Conservation (phyloP, 2,797 vertebrate species). For the Lophotriccus pileatus region DNA sequence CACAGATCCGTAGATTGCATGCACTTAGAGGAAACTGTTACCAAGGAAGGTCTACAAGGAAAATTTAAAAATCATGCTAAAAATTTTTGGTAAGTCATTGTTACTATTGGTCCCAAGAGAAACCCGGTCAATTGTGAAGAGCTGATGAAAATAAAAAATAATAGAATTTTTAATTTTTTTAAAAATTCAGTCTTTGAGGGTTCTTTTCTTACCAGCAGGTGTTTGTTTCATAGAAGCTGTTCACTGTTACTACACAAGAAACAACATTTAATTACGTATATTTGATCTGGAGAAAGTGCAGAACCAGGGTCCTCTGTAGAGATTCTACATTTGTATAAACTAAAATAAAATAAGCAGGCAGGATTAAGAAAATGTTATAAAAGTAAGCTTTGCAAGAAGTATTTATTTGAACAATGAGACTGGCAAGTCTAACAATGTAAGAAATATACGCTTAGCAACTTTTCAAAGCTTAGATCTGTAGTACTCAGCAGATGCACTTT, state of each 20-base stretch:
- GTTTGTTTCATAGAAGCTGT: neutral
- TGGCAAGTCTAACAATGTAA: conserved; percentile 4
- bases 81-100: neutral
- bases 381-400: conserved; percentile 37
- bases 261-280: neutral
- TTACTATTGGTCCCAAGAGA: neutral
- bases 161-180: neutral
- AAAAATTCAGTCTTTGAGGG: neutral
- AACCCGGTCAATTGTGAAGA: neutral
- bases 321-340: conserved; percentile 29
- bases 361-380: conserved; percentile 50
- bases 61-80: neutral
- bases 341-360: conserved; percentile 58
- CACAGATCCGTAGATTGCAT: neutral
- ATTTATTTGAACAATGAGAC: conserved; percentile 64
- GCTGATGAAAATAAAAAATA: neutral
- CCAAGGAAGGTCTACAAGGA: neutral
- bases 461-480: conserved; percentile 17
- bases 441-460: conserved; percentile 19
- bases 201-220: neutral
- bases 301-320: neutral
- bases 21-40: neutral
- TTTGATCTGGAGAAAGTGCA: conserved; percentile 15
- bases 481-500: conserved; percentile 7
- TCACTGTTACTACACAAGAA: neutral